phyloP scores from a whole-genome alignment of 2,888 invertebrate genomes.

The Conus canariensis region DNA sequence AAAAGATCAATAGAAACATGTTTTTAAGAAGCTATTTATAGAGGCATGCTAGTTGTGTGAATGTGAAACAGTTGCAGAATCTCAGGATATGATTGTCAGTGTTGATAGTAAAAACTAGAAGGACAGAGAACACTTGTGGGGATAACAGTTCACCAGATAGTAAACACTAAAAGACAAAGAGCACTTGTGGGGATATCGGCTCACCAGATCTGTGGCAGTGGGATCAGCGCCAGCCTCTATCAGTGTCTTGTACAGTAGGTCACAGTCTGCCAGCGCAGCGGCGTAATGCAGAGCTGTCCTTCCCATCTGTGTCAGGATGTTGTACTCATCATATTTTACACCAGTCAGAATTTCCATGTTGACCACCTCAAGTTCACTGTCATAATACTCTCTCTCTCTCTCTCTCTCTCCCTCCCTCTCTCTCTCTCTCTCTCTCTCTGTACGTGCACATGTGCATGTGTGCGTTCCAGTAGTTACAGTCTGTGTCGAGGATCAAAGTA shows the following conservation, averaged over 20 bases:
- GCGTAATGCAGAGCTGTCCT: slow-evolving; percentile 69
- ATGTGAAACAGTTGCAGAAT: no score
- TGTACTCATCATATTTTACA: not conserved
- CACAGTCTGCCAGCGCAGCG: slow-evolving; percentile 53
- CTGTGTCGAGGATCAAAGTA: no score
- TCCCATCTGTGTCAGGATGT: slow-evolving; percentile 57
- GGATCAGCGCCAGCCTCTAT: slow-evolving; percentile 64
- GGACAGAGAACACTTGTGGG: no score
- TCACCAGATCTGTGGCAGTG: slow-evolving; percentile 60
- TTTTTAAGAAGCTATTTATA: no score
- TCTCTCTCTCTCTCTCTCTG: not conserved
- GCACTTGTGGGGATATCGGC: slow-evolving; percentile 8
- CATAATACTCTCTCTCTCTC: not conserved
- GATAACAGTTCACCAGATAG: no score
- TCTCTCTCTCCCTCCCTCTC: not conserved
- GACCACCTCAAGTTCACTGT: not conserved
- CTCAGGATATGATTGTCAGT: no score
- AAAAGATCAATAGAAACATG: no score
- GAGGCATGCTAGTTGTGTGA: no score
- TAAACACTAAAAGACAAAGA: not conserved
- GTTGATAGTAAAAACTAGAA: no score
- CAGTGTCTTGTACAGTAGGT: slow-evolving; percentile 58
- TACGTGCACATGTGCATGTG: not conserved
- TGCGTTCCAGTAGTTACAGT: not conserved
- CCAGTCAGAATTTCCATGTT: not conserved